A percentile compares a stretch with the other conserved stretches of the same genome.
Evolutionary conservation across 2,113 vertebrate species (phyloP).

Genomic region (Nannobrachium achirus): DNA sequence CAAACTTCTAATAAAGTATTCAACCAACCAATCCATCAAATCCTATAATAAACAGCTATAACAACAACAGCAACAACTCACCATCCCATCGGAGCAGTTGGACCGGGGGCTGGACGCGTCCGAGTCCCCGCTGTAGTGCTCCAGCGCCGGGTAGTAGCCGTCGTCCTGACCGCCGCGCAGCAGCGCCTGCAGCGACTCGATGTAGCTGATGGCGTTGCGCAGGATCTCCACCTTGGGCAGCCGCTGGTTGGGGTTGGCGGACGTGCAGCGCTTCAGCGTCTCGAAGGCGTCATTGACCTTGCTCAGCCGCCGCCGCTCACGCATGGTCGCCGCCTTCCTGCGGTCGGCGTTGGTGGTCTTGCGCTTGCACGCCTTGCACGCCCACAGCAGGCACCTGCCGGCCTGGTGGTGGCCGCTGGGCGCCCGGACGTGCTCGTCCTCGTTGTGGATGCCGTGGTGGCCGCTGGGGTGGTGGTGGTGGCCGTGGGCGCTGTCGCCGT

Average conservation of each 20-base stretch:
- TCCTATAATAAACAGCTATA: too few relatives aligned
- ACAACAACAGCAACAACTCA: slow-evolving; percentile 72
- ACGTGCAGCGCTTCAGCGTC: slow-evolving; percentile 95
- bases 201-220: slow-evolving; percentile 97
- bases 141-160: slow-evolving; percentile 84
- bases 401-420: slow-evolving; percentile 97
- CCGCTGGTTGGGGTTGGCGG: slow-evolving; percentile 94
- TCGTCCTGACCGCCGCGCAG: slow-evolving; percentile 91
- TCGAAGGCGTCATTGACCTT: slow-evolving; percentile 98
- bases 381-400: slow-evolving; percentile 95
- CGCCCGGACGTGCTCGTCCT: slow-evolving; percentile 94
- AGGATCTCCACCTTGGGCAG: slow-evolving; percentile 98
- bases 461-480: slow-evolving; percentile 73
- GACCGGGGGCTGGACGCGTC: slow-evolving; percentile 95
- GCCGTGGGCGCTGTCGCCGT: slow-evolving; percentile 81
- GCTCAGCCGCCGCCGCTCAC: slow-evolving; percentile 92
- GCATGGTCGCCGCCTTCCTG: slow-evolving; percentile 94
- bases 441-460: slow-evolving; percentile 79
- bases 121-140: slow-evolving; percentile 94
- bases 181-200: slow-evolving; percentile 94
- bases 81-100: slow-evolving; percentile 98
- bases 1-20: too few relatives aligned
- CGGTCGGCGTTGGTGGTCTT: slow-evolving; percentile 97
- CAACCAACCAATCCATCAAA: too few relatives aligned
- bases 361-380: slow-evolving; percentile 97